phyloP scores from a whole-genome alignment of 2,797 vertebrate species.

The Cynopterus sphinx region DNA sequence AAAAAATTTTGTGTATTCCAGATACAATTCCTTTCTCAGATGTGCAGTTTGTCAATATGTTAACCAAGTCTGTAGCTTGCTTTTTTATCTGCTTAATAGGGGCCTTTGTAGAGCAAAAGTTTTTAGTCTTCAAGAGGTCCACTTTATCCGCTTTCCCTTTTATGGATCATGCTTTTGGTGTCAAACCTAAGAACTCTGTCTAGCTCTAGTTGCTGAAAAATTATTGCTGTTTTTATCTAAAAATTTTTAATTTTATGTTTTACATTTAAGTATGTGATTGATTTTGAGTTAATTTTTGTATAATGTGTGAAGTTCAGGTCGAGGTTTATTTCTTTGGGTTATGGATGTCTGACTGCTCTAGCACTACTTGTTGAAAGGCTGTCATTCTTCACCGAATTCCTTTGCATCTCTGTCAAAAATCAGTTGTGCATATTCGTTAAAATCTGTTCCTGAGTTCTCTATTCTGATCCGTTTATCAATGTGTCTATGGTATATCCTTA shows the following conservation, averaged over 20 bases:
- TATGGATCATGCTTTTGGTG: background rate
- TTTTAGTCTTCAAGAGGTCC: background rate
- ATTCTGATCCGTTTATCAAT: background rate
- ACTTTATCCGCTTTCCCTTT: background rate
- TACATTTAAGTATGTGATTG: background rate
- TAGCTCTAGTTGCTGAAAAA: background rate
- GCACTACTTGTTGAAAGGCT: background rate
- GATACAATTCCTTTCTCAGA: background rate
- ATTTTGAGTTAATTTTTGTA: background rate
- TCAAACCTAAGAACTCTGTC: background rate
- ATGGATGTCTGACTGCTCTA: background rate
- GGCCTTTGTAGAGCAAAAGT: background rate
- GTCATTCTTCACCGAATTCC: background rate
- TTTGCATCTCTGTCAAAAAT: background rate
- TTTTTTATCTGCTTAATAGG: background rate
- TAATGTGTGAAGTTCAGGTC: background rate
- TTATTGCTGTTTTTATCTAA: background rate
- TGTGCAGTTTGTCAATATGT: background rate
- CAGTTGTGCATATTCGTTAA: background rate
- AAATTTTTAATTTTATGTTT: background rate
- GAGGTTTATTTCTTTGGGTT: background rate
- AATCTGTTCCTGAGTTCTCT: background rate
- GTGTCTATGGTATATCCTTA: background rate
- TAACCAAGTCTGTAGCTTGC: background rate
- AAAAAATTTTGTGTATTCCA: background rate